phyloP scores from a whole-genome alignment of 2,113 vertebrate genomes.

The Zosterops hypoxanthus region DNA sequence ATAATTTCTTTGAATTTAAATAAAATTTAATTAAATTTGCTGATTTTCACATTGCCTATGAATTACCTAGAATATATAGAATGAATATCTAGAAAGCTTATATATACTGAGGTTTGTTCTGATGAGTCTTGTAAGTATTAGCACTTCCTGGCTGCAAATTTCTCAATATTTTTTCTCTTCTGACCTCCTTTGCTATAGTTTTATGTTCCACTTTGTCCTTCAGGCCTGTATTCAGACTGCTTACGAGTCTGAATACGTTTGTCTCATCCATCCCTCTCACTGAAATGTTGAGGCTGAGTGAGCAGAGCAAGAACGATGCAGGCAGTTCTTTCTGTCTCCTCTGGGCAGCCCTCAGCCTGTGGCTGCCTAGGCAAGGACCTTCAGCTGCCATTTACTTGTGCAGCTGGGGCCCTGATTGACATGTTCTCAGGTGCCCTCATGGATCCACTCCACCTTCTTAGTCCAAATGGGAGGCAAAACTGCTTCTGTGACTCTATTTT shows the following conservation, averaged over 20 bases:
- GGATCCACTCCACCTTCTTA: not conserved
- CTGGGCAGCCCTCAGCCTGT: not conserved
- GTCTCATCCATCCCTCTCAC: not conserved
- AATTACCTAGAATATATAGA: not conserved
- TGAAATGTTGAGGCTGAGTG: not conserved
- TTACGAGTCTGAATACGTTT: not conserved
- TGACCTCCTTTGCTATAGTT: not conserved
- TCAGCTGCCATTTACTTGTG: not conserved
- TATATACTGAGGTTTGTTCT: not conserved
- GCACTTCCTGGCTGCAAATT: not conserved
- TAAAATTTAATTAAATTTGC: not conserved
- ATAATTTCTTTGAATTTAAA: not conserved
- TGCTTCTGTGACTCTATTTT: not conserved
- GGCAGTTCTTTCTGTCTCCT: not conserved
- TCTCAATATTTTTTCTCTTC: not conserved
- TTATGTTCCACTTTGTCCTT: not conserved
- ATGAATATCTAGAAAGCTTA: not conserved
- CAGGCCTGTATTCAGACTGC: not conserved
- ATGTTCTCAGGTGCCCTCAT: rapidly evolving
- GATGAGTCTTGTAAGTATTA: not conserved
- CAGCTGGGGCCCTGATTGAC: rapidly evolving
- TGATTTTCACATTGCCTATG: not conserved
- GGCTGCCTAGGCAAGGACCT: not conserved
- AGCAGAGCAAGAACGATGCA: not conserved
- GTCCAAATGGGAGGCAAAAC: not conserved